phyloP scores from a whole-genome alignment of 2,113 vertebrate genomes.

The Phodopus roborovskii region DNA sequence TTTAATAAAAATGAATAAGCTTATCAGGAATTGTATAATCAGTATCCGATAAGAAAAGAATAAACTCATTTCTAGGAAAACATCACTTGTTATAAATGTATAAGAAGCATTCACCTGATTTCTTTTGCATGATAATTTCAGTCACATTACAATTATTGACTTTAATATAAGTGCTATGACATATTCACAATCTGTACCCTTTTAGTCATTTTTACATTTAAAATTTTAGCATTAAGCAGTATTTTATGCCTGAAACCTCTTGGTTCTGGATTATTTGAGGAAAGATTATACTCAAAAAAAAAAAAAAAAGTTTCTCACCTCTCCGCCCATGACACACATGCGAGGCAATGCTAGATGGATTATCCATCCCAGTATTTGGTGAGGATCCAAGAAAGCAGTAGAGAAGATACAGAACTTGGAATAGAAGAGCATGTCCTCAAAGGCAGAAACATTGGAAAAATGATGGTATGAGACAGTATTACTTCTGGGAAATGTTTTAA shows the following conservation, averaged over 20 bases:
- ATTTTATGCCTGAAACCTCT: slow-evolving; percentile 19
- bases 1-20: slow-evolving; percentile 41
- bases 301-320: slow-evolving; percentile 8
- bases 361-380: not conserved
- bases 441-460: not conserved
- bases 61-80: slow-evolving; percentile 39
- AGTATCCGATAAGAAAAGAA: slow-evolving; percentile 31
- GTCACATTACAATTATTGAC: not conserved
- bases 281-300: slow-evolving; percentile 37
- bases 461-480: not conserved
- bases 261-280: not conserved
- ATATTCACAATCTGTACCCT: not conserved
- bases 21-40: not conserved
- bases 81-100: not conserved
- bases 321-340: not conserved
- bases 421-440: not conserved
- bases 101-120: not conserved
- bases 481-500: slow-evolving; percentile 22
- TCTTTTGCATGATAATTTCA: slow-evolving; percentile 50
- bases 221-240: slow-evolving; percentile 42
- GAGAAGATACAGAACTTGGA: not conserved
- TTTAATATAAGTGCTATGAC: not conserved
- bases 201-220: slow-evolving; percentile 15
- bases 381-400: not conserved
- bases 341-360: not conserved